Percentiles rank a stretch among this genome's conserved stretches.
These are phyloP conservation scores for Heliangelus exortis DNA, from an alignment of 2,797 vertebrate genomes.

Conservation along the genomic window DNA sequence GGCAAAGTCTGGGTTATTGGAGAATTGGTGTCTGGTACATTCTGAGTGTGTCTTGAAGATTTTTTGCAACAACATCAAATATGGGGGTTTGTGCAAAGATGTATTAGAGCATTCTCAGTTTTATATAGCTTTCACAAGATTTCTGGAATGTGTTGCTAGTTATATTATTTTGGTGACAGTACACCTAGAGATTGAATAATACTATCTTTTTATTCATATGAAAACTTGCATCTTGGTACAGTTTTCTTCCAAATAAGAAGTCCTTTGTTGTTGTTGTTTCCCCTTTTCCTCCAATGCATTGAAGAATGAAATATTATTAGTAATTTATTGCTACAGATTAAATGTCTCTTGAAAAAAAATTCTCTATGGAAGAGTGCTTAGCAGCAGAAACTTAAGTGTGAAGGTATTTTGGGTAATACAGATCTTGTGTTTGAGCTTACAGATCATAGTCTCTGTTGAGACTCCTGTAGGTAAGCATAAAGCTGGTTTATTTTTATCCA, in stretches of 20 bases:
- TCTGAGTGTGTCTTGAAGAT: background rate
- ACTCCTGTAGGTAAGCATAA: background rate
- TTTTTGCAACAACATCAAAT: background rate
- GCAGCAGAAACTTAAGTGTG: background rate
- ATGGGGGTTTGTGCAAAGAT: rapidly evolving
- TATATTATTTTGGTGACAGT: background rate
- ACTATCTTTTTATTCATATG: background rate
- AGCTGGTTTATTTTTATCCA: slow-evolving; percentile 35
- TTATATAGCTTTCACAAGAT: background rate
- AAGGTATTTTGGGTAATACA: background rate
- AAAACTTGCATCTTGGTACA: background rate
- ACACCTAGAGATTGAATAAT: background rate
- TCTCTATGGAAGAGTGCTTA: background rate
- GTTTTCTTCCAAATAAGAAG: background rate
- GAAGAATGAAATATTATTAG: background rate
- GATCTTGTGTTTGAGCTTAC: background rate
- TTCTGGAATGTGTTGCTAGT: background rate
- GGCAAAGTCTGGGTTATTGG: background rate
- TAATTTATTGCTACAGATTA: background rate
- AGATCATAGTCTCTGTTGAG: background rate
- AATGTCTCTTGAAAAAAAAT: background rate
- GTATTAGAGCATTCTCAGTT: background rate
- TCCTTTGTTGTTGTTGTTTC: too few species aligned
- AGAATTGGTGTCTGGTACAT: background rate
- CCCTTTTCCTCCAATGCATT: background rate